phyloP scores from a whole-genome alignment of 2,888 invertebrate genomes.

The Parnassius apollo region DNA sequence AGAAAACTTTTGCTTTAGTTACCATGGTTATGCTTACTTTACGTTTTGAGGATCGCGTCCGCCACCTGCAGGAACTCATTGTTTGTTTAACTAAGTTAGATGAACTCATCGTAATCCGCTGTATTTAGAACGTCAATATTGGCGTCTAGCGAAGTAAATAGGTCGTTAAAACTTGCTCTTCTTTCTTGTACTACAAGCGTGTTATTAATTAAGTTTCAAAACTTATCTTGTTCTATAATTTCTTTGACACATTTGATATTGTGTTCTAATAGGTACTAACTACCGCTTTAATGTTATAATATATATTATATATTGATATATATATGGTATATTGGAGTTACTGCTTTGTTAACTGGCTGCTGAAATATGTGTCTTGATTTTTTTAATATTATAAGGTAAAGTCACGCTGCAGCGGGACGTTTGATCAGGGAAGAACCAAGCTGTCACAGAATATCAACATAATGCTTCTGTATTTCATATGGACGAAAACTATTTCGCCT shows the following conservation, averaged over 20 bases:
- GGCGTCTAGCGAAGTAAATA: constrained; percentile 6
- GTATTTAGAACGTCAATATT: constrained; percentile 18
- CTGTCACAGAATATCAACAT: too few relatives aligned
- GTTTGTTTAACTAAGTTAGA: constrained; percentile 11
- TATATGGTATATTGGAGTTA: too few relatives aligned
- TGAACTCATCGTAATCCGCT: constrained; percentile 16
- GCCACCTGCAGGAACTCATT: constrained; percentile 13
- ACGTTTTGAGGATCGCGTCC: constrained; percentile 2
- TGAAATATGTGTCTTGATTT: too few relatives aligned
- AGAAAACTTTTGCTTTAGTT: neutral
- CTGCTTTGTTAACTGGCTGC: neutral
- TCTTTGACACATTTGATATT: constrained; percentile 17
- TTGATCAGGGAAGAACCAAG: too few relatives aligned
- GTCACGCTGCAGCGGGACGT: too few relatives aligned
- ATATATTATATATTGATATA: too few relatives aligned
- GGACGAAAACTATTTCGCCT: too few relatives aligned
- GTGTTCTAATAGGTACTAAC: constrained; percentile 4
- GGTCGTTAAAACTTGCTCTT: constrained; percentile 20
- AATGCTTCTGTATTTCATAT: too few relatives aligned
- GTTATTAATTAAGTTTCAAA: constrained; percentile 21
- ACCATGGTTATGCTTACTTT: neutral
- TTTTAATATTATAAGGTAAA: too few relatives aligned
- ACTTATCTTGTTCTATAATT: constrained; percentile 22
- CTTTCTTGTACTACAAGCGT: constrained; percentile 6
- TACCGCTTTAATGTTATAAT: too few relatives aligned